These are phyloP conservation scores for Melanostigma gelatinosum DNA, from an alignment of 2,113 vertebrate genomes.

Conservation along the genomic window DNA sequence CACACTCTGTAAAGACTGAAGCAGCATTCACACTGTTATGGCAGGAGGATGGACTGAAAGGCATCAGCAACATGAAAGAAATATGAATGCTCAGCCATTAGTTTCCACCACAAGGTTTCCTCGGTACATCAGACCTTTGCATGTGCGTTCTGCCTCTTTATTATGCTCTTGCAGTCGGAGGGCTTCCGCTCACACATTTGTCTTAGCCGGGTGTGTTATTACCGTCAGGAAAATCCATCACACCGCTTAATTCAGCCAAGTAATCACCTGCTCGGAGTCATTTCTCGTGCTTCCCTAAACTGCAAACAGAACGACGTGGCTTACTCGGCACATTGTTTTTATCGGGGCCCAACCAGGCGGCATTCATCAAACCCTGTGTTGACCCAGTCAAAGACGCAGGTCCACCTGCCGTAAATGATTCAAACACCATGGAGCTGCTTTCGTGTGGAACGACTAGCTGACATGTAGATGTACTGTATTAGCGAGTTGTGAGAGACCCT, in stretches of 20 bases:
- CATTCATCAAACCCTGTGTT: slow-evolving; percentile 52
- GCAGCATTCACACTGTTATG: background rate
- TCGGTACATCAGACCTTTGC: background rate
- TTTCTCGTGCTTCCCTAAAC: slow-evolving; percentile 58
- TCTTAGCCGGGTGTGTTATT: slow-evolving; percentile 59
- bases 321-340: slow-evolving; percentile 58
- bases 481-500: slow-evolving; percentile 38
- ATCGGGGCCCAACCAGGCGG: slow-evolving; percentile 3
- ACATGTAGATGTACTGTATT: slow-evolving; percentile 34
- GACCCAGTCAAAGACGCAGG: slow-evolving; percentile 36
- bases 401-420: slow-evolving; percentile 38
- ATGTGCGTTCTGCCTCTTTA: slow-evolving; percentile 45
- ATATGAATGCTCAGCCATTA: background rate
- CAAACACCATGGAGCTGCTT: slow-evolving; percentile 33
- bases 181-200: slow-evolving; percentile 50
- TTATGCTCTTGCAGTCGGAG: slow-evolving; percentile 27
- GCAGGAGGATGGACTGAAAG: background rate
- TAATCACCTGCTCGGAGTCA: slow-evolving; percentile 69
- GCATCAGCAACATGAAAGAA: background rate
- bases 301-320: slow-evolving; percentile 46
- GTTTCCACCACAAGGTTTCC: slow-evolving; percentile 5
- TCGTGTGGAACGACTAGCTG: background rate
- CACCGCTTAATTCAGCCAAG: slow-evolving; percentile 56
- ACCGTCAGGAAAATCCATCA: slow-evolving; percentile 65
- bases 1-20: slow-evolving; percentile 6